These are phyloP conservation scores for Drosophila aldrichi DNA, from an alignment of 2,888 invertebrate species.

Conservation along the genomic window DNA sequence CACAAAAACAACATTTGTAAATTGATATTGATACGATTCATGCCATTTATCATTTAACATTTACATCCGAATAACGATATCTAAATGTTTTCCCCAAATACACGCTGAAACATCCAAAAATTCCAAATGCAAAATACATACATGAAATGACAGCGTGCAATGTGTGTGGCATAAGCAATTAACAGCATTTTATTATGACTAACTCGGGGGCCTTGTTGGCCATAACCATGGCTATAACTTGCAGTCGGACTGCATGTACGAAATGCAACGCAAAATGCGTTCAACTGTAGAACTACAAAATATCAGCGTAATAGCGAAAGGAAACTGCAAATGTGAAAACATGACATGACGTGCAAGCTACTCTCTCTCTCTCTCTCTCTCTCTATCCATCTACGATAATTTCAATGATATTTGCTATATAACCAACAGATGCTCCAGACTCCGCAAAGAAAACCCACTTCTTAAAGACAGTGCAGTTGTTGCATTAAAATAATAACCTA, in stretches of 20 bases:
- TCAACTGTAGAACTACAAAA: slow-evolving; percentile 37
- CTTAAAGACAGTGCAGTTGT: too few relatives aligned
- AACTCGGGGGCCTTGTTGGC: slow-evolving; percentile 3
- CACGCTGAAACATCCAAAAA: slow-evolving; percentile 7
- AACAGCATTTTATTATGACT: slow-evolving; percentile 60
- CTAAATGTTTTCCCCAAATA: slow-evolving; percentile 28
- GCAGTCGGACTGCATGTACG: slow-evolving; percentile 33
- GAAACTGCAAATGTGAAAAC: slow-evolving; percentile 25
- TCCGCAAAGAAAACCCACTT: neutral
- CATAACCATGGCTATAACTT: slow-evolving; percentile 43
- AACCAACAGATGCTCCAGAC: neutral
- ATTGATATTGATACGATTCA: slow-evolving; percentile 48
- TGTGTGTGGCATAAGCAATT: slow-evolving; percentile 72
- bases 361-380: neutral
- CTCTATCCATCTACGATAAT: neutral
- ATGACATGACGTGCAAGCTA: slow-evolving; percentile 9
- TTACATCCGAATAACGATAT: slow-evolving; percentile 16
- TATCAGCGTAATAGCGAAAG: slow-evolving; percentile 16
- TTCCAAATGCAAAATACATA: slow-evolving; percentile 29
- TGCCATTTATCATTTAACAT: slow-evolving; percentile 12
- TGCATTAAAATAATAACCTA: neutral
- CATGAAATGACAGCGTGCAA: slow-evolving; percentile 57
- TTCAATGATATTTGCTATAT: neutral
- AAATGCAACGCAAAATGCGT: slow-evolving; percentile 22
- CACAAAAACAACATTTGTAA: slow-evolving; percentile 19